A percentile compares a stretch with the other conserved stretches of the same genome.
phyloP scores from a whole-genome alignment of 2,113 vertebrate species.

The Mandrillus leucophaeus region DNA sequence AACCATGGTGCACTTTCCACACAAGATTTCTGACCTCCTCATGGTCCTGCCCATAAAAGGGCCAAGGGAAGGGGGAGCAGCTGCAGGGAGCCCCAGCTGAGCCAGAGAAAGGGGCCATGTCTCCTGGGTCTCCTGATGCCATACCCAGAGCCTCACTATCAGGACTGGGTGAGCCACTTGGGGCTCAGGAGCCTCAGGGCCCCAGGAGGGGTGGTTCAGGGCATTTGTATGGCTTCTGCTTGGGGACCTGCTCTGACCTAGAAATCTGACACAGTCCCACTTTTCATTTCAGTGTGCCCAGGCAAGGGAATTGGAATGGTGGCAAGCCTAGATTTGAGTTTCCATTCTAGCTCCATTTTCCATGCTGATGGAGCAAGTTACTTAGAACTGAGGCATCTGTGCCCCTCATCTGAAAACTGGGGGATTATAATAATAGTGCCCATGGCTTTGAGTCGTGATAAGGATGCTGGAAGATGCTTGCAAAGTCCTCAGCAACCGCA shows the following conservation, averaged over 20 bases:
- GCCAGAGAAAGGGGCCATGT: slow-evolving; percentile 1
- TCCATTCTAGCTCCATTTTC: not conserved
- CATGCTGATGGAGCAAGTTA: not conserved
- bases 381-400: not conserved
- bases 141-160: not conserved
- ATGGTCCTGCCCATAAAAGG: not conserved
- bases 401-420: not conserved
- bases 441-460: not conserved
- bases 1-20: not conserved
- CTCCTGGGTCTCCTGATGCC: not conserved
- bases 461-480: not conserved
- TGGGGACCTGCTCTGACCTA: slow-evolving; percentile 46
- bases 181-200: not conserved
- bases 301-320: not conserved
- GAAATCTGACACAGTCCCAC: slow-evolving; percentile 53
- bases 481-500: not conserved
- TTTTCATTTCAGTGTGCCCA: slow-evolving; percentile 26
- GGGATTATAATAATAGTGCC: not conserved
- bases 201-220: not conserved
- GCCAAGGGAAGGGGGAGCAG: not conserved
- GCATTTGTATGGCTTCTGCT: not conserved
- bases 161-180: not conserved
- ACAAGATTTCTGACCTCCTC: not conserved
- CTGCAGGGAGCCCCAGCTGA: not conserved
- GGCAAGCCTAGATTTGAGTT: not conserved